Base-by-base conservation (phyloP, 2,888 invertebrate species). In the Minunthozetes semirufus region DNA sequence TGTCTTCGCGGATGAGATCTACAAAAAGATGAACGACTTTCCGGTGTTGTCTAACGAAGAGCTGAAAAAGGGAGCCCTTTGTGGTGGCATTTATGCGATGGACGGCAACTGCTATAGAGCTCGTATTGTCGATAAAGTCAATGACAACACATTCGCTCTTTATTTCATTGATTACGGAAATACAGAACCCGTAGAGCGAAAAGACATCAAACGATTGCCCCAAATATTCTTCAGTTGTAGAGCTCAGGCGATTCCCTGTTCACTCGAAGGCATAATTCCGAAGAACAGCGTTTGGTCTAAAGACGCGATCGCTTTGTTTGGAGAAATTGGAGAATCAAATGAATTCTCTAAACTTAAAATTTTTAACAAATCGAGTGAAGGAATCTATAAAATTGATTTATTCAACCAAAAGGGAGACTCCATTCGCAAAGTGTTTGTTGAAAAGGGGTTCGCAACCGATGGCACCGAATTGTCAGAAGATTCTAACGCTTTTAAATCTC, bases 131-230 rank as follows among this genome's bases (percentile, higher is more conserved):
- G 25, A 33, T 1, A 63, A 33, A 63, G 33, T 63, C 22, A 27
- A 33, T 11, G 63, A 63, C 1, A 29, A 33, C 22, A 63, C 63
- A 6, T 63, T n/a, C 33, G 63, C 63, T 0, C 38, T 63, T 4
- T n/a, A 63, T 29, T 63, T 63, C 19, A 22, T 63, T 22, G 63
- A 63, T 19, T 63, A 63, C 33, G 63, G 63, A 29, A 63, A 63
- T 11, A 63, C 63, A 63, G 63, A 63, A 19, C 63, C 63, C 6
- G 63, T 63, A 1, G 38, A 3, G 0, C 8, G 1, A 5, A n/a
- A n/a, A 17, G 33, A 63, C 27, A 63, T 63, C 33, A 63, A 33
- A 19, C 9, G n/a, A 6, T 27, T 63, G 15, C 63, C 63, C 0
- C n/a, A 17, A 2, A 6, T 33, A 33, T 63, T 63, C 63, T 63